These are phyloP conservation scores for Ephydatia muelleri DNA, from an alignment of 37 sponge, comb jelly and placozoan genomes.

Conservation along the genomic window DNA sequence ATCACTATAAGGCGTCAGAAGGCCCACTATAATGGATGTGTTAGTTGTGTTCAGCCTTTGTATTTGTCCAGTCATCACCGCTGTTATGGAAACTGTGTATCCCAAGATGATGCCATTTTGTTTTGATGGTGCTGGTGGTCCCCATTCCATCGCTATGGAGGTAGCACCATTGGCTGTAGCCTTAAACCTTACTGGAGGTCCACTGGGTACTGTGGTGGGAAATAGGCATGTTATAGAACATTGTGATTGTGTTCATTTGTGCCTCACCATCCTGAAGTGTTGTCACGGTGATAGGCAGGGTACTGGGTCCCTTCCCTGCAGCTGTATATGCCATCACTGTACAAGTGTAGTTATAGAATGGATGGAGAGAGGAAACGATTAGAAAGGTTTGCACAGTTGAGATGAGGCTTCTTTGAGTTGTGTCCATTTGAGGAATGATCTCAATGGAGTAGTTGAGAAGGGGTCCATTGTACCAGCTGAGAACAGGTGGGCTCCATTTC, in stretches of 20 bases:
- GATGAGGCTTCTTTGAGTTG: no score
- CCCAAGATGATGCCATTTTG: conserved; percentile 35
- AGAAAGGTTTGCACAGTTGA: not conserved
- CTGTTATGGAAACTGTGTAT: conserved; percentile 6
- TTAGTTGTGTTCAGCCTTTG: not conserved
- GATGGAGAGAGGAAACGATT: conserved; percentile 14
- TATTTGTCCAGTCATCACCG: not conserved
- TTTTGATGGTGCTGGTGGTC: conserved; percentile 5
- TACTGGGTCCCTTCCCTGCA: conserved; percentile 29
- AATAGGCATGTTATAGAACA: not conserved
- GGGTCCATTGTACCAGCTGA: no score
- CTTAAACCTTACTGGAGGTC: conserved; percentile 23
- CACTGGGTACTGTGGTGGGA: conserved; percentile 21
- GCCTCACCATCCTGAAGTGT: conserved; percentile 10
- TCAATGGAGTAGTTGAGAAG: no score
- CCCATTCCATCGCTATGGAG: conserved; percentile 18
- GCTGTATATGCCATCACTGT: conserved; percentile 35
- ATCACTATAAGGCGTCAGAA: conserved; percentile 8
- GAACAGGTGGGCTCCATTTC: no score
- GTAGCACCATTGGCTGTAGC: not conserved
- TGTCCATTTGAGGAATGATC: no score
- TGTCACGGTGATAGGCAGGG: not conserved
- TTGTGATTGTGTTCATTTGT: not conserved
- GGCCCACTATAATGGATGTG: not conserved
- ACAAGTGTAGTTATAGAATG: conserved; percentile 14